Evolutionary conservation across 2,888 invertebrate species (phyloP).

Genomic region (Dorcus parallelipipedus): DNA sequence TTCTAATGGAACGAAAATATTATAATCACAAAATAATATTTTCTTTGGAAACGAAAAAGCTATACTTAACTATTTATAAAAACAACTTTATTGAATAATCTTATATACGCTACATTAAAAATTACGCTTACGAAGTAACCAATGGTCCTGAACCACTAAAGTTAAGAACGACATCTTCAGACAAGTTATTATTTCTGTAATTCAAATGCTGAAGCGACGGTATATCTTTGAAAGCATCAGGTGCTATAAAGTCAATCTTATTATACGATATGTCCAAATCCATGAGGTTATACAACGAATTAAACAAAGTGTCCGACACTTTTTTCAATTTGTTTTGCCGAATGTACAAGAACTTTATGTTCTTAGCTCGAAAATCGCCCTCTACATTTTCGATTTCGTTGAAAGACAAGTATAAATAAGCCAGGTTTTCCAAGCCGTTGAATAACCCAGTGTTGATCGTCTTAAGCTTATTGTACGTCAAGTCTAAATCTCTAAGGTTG

Average conservation of each 20-base stretch:
- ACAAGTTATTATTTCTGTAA: slow-evolving; percentile 11
- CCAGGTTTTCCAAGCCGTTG: slow-evolving; percentile 18
- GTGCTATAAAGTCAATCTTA: slow-evolving; percentile 17
- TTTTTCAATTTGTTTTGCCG: slow-evolving; percentile 24
- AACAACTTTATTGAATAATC: too few relatives aligned
- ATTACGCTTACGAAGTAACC: background rate
- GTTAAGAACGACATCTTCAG: background rate
- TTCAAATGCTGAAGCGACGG: slow-evolving; percentile 23
- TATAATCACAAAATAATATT: too few relatives aligned
- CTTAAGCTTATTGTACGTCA: slow-evolving; percentile 24
- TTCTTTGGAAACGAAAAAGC: too few relatives aligned
- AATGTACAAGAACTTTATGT: slow-evolving; percentile 25
- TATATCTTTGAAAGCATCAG: slow-evolving; percentile 21
- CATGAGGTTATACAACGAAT: slow-evolving; percentile 12
- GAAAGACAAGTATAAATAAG: slow-evolving; percentile 26
- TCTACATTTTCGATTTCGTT: slow-evolving; percentile 24
- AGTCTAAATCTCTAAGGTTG: slow-evolving; percentile 22
- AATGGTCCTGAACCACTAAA: slow-evolving; percentile 9
- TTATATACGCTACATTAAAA: too few relatives aligned
- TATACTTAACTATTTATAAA: too few relatives aligned
- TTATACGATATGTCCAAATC: slow-evolving; percentile 26
- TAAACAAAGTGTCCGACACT: slow-evolving; percentile 17
- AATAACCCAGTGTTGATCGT: slow-evolving; percentile 19
- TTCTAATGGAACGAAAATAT: too few relatives aligned
- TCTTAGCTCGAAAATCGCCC: slow-evolving; percentile 19